Base-by-base conservation (phyloP, 1,140 invertebrate genomes). In the Calycopis cecrops region DNA sequence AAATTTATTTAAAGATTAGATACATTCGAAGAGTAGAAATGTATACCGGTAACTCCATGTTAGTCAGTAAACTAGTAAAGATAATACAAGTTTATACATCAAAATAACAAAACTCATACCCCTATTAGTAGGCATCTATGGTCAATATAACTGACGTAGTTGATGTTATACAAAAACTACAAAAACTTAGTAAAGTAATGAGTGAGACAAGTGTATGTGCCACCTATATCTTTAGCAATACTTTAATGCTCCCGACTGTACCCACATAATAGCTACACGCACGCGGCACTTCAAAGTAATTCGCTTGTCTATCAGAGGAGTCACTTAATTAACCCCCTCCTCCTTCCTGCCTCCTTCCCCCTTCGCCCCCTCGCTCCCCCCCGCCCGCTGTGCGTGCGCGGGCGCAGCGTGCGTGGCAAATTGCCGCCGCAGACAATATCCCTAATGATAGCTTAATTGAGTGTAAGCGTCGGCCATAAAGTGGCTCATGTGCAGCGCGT, bases 391-490 rank as follows among this genome's bases (percentile, higher is more conserved):
- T 38, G 52, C 52, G 53, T 57, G 60, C 60, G 52, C 47, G 33
- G 51, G 52, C 59, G 49, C 52, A 52, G 51, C 57, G 53, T 51
- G 61, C 57, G 48, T 57, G 52, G 58, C 57, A 60, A 63, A 63
- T 63, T 63, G 62, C 55, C 21, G 57, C 34, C 47, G 42, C 52
- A 35, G 38, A 50, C 57, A 55, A 58, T 58, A 58, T 40, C 37
- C 57, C 44, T 63, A 63, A 63, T 63, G 62, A 63, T 63, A 63
- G 57, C 54, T 59, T 63, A 63, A 63, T 63, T 63, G 57, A 57
- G 47, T 48, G 48, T 55, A 62, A 55, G 17, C 44, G 16, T 12
- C 2, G 17, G 10, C 7, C 42, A 9, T 44, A 18, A 9, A 47
- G 10, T 16, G 11, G 12, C 12, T 4, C 6, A 42, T 11, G 21